These are phyloP conservation scores for Drosophila novamexicana DNA, from an alignment of 1,140 invertebrate species.

Conservation along the genomic window DNA sequence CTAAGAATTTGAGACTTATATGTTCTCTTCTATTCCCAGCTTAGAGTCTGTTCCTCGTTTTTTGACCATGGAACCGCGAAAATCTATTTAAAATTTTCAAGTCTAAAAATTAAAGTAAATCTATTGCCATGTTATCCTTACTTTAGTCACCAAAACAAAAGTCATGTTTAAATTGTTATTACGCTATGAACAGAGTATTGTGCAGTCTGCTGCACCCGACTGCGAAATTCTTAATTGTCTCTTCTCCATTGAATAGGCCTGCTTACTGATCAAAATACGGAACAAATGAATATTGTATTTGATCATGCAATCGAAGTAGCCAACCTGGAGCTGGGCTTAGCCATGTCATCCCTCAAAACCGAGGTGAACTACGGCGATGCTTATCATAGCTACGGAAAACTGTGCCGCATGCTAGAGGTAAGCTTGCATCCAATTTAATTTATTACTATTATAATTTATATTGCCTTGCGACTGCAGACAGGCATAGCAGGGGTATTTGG, in stretches of 20 bases:
- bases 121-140: too few species aligned
- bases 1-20: too few species aligned
- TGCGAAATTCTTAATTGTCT: too few species aligned
- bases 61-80: too few species aligned
- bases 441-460: neutral
- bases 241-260: conserved; percentile 55
- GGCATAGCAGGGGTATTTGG: conserved; percentile 93
- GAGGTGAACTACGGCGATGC: conserved; percentile 82
- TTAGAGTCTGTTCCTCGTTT: too few species aligned
- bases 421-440: neutral
- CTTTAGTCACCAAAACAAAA: too few species aligned
- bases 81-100: too few species aligned
- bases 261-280: conserved; percentile 71
- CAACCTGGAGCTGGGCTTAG: conserved; percentile 59
- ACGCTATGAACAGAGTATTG: too few species aligned
- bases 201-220: too few species aligned
- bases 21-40: too few species aligned
- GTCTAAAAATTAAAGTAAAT: too few species aligned
- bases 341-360: conserved; percentile 56
- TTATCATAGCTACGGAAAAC: conserved; percentile 78
- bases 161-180: too few species aligned
- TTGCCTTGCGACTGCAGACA: conserved; percentile 66
- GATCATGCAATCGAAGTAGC: conserved; percentile 77
- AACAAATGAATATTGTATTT: conserved; percentile 75
- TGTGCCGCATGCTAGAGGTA: conserved; percentile 85